Evolutionary conservation across 2,888 invertebrate species (phyloP), one percentile per base, ranked within the genome.

Genomic region (Pterobdella sp.): DNA sequence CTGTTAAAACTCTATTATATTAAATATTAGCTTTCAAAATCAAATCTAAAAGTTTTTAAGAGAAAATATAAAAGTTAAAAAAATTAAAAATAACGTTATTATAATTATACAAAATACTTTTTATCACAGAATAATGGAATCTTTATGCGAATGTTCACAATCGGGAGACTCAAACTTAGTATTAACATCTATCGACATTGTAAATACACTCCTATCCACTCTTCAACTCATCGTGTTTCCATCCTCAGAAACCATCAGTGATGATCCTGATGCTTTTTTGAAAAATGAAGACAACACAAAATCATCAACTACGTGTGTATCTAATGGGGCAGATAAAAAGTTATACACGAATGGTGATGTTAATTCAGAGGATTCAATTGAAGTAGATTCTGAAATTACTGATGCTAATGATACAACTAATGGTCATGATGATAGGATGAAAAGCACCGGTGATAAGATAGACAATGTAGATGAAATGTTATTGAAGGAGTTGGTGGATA

Each of bases 401-500:
- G n/a, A 49, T 49, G 52, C 14, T 49, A n/a, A 49, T 49, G n/a
- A 49, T 49, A n/a, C 14, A 18, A n/a, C 14, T 49, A n/a, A n/a
- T 49, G 52, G 52, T 49, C 14, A n/a, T 49, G 52, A n/a, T 49
- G 52, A 49, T 49, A 49, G 52, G n/a, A 63, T 63, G n/a, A 26
- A 63, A 29, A 29, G 49, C 42, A 42, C 29, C 0, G 31, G 26
- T 42, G 29, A 26, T 1, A 29, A 26, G 7, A n/a, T n/a, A 0
- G 70, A 56, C 22, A 35, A 34, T 0, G 52, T n/a, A 4, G 31
- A 70, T 56, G 32, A 49, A 2, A 56, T 73, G 75, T 42, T 72
- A 69, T 34, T 69, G 68, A 37, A 72, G 74, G 68, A 77, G n/a
- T 22, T 56, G 60, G 26, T 56, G 18, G 60, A 56, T 56, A n/a